Conservation (phyloP, 2,113 vertebrate species). For the Apaloderma vittatum region DNA sequence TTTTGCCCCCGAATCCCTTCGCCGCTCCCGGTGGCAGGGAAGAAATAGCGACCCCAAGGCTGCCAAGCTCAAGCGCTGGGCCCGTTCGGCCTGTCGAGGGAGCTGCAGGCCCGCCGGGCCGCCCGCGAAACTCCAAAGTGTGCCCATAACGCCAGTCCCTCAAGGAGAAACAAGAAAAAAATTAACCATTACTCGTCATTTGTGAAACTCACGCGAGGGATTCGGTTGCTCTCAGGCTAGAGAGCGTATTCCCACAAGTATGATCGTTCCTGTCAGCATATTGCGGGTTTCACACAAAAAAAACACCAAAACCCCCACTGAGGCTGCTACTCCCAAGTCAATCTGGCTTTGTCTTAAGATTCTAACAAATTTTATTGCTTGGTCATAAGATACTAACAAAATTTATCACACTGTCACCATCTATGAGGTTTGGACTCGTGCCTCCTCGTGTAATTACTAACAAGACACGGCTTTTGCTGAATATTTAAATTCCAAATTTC, state of each 20-base stretch:
- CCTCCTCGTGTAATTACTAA: not conserved
- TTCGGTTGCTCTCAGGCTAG: not conserved
- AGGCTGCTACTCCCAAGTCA: not conserved
- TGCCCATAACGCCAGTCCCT: rapidly evolving
- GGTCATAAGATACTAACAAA: not conserved
- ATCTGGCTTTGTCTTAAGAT: not conserved
- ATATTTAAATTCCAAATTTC: not conserved
- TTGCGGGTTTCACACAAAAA: not conserved
- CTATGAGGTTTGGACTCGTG: not conserved
- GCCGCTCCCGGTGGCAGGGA: too few species aligned
- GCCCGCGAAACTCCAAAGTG: not conserved
- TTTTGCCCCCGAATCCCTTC: too few species aligned
- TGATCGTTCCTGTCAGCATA: rapidly evolving
- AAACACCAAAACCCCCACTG: not conserved
- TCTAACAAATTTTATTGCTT: not conserved
- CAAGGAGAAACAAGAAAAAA: not conserved
- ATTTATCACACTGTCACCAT: not conserved
- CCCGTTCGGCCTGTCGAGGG: rapidly evolving
- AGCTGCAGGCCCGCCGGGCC: not conserved
- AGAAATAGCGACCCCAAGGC: not conserved
- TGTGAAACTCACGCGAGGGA: not conserved
- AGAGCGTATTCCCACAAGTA: rapidly evolving
- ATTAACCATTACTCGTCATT: not conserved
- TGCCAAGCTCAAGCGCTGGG: rapidly evolving
- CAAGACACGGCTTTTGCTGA: not conserved